phyloP scores from a whole-genome alignment of 1,140 invertebrate genomes.

The Nixonia krombeini region DNA sequence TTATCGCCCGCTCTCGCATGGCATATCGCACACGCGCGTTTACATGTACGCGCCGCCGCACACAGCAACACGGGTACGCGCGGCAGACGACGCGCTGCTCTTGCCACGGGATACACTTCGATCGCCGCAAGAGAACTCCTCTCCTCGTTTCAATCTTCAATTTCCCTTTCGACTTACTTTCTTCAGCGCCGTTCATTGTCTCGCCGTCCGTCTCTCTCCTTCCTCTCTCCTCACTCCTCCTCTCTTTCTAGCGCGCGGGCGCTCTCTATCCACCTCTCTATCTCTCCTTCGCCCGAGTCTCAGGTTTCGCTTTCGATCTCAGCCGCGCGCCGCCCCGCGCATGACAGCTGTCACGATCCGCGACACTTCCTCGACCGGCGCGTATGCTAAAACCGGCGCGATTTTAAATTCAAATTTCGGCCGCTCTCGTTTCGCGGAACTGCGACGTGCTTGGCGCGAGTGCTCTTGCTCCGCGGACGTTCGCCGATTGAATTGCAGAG shows the following conservation, averaged over 20 bases:
- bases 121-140: neutral
- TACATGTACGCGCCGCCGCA: neutral
- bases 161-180: constrained; percentile 10
- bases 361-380: neutral
- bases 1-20: constrained; percentile 13
- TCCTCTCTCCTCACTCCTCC: too few species aligned
- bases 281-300: too few species aligned
- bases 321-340: neutral
- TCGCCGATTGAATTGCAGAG: neutral
- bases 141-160: constrained; percentile 7
- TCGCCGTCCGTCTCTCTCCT: too few species aligned
- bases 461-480: too few species aligned
- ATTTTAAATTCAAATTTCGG: too few species aligned
- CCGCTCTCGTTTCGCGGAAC: too few species aligned
- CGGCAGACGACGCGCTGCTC: neutral
- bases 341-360: neutral
- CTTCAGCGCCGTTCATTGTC: neutral
- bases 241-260: too few species aligned
- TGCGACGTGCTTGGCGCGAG: too few species aligned
- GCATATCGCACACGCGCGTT: constrained; percentile 7
- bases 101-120: neutral
- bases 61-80: neutral
- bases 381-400: too few species aligned
- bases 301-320: constrained; percentile 5
- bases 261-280: too few species aligned